A percentile compares a stretch with the other conserved stretches of the same genome.
These are phyloP conservation scores for Erebia epiphron DNA, from an alignment of 2,888 invertebrate species.

Conservation along the genomic window DNA sequence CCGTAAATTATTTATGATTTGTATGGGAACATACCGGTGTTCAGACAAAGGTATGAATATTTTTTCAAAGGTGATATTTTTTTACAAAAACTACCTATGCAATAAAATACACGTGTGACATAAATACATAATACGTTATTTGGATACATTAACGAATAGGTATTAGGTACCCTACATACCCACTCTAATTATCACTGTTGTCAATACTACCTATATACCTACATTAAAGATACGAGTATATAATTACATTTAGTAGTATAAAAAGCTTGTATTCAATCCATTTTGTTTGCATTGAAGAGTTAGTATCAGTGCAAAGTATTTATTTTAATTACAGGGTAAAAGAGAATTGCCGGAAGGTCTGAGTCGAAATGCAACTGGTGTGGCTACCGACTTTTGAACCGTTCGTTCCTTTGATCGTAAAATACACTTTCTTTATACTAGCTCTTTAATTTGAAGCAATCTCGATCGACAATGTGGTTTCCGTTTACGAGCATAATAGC, in stretches of 20 bases:
- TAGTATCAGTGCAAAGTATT: conserved; percentile 56
- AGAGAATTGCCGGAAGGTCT: conserved; percentile 55
- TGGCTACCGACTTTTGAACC: conserved; percentile 47
- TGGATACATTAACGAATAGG: neutral
- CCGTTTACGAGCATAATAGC: conserved; percentile 41
- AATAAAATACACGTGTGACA: neutral
- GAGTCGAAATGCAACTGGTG: conserved; percentile 59
- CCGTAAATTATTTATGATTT: conserved; percentile 49
- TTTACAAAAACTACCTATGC: neutral
- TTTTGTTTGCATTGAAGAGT: conserved; percentile 50
- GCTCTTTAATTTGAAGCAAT: conserved; percentile 61
- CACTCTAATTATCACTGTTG: conserved; percentile 39
- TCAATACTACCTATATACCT: neutral
- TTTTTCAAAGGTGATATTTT: conserved; percentile 28
- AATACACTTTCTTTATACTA: conserved; percentile 53
- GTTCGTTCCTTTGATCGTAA: conserved; percentile 57
- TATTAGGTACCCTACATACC: neutral
- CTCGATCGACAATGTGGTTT: conserved; percentile 58
- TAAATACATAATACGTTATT: neutral
- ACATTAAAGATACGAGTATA: neutral
- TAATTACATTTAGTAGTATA: conserved; percentile 27
- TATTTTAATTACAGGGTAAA: conserved; percentile 63
- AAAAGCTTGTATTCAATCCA: conserved; percentile 44
- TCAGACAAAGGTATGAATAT: conserved; percentile 16
- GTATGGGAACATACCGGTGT: conserved; percentile 49